Evolutionary conservation across 64 coral and sea anemone genomes (phyloP).

Genomic region (Dendronephthya gigantea): DNA sequence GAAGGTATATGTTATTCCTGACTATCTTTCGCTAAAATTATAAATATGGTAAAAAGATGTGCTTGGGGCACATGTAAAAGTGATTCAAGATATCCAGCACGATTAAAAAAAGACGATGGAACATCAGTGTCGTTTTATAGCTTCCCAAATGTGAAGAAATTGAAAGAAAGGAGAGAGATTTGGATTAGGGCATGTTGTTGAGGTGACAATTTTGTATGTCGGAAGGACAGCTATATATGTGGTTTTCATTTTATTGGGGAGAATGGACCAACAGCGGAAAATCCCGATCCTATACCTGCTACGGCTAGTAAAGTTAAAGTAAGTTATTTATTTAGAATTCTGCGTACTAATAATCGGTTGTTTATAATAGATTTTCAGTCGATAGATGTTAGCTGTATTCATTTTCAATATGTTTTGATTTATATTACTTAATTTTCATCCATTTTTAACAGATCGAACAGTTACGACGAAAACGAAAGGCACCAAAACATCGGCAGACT

Average conservation of each 20-base stretch:
- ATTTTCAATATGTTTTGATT: too few species aligned
- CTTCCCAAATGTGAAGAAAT: constrained; percentile 8
- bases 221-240: constrained; percentile 14
- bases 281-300: constrained; percentile 1
- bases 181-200: background rate
- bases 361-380: background rate
- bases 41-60: too few species aligned
- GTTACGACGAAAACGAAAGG: background rate
- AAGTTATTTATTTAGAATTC: background rate
- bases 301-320: background rate
- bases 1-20: too few species aligned
- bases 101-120: background rate
- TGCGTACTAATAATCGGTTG: background rate
- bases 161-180: background rate
- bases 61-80: constrained; percentile 16
- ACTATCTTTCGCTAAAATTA: too few species aligned
- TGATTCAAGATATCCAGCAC: background rate
- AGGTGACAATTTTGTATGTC: background rate
- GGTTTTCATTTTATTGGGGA: background rate
- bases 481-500: background rate
- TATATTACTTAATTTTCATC: too few species aligned
- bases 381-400: background rate
- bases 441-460: background rate
- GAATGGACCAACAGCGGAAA: background rate
- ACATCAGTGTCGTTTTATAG: background rate